Evolutionary conservation across 2,797 vertebrate species (phyloP), one percentile per base, ranked within the genome.

Genomic region (Rallus crepitans): DNA sequence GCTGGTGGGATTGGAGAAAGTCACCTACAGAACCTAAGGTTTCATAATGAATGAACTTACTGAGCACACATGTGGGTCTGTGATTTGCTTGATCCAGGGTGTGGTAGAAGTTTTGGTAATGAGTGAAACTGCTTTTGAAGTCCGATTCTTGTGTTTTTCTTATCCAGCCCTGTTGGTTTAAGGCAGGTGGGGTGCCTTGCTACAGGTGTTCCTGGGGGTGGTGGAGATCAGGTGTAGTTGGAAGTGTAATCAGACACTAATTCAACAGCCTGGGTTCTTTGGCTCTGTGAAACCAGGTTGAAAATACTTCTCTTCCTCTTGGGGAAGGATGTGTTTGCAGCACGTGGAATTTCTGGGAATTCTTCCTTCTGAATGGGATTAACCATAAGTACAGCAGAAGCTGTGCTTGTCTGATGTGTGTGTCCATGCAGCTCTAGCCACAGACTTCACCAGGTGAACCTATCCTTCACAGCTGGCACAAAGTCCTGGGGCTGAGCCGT

Each of bases 61-160:
- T 27, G 20, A 88, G 28, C 13, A 31, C 2, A 1, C 7, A 2
- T 1, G 3, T 0, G 3, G 8, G 13, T 12, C 48, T 60, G 28
- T 1, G 3, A 37, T 31, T 85, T 80, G 16, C 39, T 60, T 83
- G 27, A 17, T 35, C 13, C 28, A 40, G 23, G 7, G 15, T 33
- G 63, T n/a, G 59, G 64, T 16, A 81, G 70, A 47, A 81, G 7
- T 72, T 88, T 83, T 28, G 31, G 47, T 4, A 48, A 14, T 4
- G 24, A 37, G 6, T 48, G 18, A 40, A 40, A 35, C 50, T 50
- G 30, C 27, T 84, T 66, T 83, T 65, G 27, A 79, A 78, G 16
- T 39, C 13, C 59, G 16, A 12, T 18, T 83, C 59, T 79, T 8
- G 20, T 47, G 33, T 35, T 82, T 80, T 70, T 79, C 47, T 56